Evolutionary conservation across 2,113 vertebrate genomes (phyloP).

Genomic region (Proteles cristata): DNA sequence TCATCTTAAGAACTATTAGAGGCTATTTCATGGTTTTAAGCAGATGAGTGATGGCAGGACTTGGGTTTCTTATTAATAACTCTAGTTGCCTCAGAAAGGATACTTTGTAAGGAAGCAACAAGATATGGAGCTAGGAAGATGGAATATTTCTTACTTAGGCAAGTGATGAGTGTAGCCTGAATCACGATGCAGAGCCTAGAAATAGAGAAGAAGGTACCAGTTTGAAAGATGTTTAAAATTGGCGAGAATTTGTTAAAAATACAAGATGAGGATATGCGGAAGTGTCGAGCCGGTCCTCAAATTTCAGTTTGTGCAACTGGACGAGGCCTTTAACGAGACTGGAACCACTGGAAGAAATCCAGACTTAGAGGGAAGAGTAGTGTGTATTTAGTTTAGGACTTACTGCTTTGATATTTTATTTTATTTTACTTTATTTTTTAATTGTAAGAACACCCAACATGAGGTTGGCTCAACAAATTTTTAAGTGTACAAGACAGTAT

Average conservation of each 20-base stretch:
- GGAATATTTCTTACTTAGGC: neutral
- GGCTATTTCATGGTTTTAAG: neutral
- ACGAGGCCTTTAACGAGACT: neutral
- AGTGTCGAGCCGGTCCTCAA: neutral
- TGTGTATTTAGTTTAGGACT: neutral
- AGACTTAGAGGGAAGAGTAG: neutral
- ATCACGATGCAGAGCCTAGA: neutral
- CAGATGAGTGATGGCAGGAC: neutral
- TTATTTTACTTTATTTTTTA: neutral
- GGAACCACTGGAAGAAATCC: neutral
- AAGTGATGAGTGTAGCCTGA: neutral
- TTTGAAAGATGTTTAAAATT: neutral
- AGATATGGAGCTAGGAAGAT: neutral
- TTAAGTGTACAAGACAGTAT: neutral
- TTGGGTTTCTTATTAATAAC: neutral
- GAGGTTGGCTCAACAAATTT: neutral
- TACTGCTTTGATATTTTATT: neutral
- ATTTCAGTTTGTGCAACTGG: neutral
- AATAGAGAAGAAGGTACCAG: neutral
- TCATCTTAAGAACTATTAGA: neutral
- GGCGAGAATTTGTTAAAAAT: neutral
- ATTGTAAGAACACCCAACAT: neutral
- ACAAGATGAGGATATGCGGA: neutral
- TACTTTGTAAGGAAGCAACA: neutral
- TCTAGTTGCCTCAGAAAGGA: neutral